These are phyloP conservation scores for Stenichneumon culpator DNA, from an alignment of 2,888 invertebrate species.

Conservation along the genomic window DNA sequence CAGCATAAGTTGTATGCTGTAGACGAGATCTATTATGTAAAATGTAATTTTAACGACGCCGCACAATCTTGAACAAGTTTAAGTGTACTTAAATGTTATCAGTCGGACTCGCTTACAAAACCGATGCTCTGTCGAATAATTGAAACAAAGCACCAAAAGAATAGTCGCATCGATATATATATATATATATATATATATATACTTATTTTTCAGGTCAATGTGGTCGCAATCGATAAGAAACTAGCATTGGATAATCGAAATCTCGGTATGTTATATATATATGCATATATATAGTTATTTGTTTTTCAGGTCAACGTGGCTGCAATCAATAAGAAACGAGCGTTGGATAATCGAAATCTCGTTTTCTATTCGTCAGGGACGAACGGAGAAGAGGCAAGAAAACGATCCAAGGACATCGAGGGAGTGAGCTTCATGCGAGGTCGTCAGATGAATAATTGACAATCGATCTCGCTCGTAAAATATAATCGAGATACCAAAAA, in stretches of 20 bases:
- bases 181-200: too few relatives aligned
- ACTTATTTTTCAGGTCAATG: too few relatives aligned
- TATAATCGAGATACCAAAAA: constrained; percentile 27
- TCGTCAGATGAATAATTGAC: constrained; percentile 58
- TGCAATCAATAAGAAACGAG: constrained; percentile 43
- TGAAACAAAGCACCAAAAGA: too few relatives aligned
- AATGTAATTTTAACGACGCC: too few relatives aligned
- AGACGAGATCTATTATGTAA: too few relatives aligned
- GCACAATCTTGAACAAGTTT: too few relatives aligned
- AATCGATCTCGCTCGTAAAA: constrained; percentile 58
- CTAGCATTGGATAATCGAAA: constrained; percentile 38
- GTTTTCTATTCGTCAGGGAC: constrained; percentile 44
- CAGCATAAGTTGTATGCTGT: too few relatives aligned
- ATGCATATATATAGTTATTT: background rate
- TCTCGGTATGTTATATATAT: background rate
- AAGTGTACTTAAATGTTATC: too few relatives aligned
- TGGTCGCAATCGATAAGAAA: background rate
- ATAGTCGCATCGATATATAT: too few relatives aligned
- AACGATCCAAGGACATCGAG: constrained; percentile 21
- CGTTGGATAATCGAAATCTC: constrained; percentile 18
- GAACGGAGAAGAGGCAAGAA: background rate
- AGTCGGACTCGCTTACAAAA: too few relatives aligned
- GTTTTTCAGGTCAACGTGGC: constrained; percentile 3
- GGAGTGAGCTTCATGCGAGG: constrained; percentile 61
- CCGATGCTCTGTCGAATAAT: too few relatives aligned